Base-by-base conservation (phyloP, 2,888 invertebrate genomes). In the Trilocha varians region DNA sequence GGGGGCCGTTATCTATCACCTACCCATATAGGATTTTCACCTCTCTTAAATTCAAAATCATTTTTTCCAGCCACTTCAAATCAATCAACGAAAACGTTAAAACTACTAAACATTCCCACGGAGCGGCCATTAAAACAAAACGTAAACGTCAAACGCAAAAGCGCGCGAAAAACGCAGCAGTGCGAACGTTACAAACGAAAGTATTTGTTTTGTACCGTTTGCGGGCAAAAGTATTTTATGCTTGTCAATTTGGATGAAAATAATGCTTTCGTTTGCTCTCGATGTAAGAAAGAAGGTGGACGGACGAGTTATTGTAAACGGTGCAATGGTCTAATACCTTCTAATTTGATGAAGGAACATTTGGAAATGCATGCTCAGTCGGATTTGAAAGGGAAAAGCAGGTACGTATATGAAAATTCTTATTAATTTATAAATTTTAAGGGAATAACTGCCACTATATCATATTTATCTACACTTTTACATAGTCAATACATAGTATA, bases 241-340 rank as follows among this genome's bases (percentile, higher is more conserved):
- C 47, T 71, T 3, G 39, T 67, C 0, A 41, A 58, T 0, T 49
- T 50, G 0, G 57, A 55, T 1, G 48, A 50, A 0, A 43, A 41
- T 32, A 63, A 68, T 16, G 44, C 52, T 0, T 73, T 72, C 35
- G 42, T 67, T 0, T 74, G 74, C 37, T 70, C 71, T 0, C 59
- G 73, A 1, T 74, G 74, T 39, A 73, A 71, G 45, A 69, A 68
- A 38, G 57, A 60, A 2, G 45, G 49, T 0, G 55, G 56, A 0
- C 33, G 46, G 1, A 50, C 44, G 2, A 50, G 40, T 2, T 34
- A 46, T 1, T 62, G 57, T 14, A 59, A 44, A 34, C 62, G 53
- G 25, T 61, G 59, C 13, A 62, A 59, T 9, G 18, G 58, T 0
- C 42, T 40, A 2, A 45, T 62, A 47, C 57, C 62, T 0, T n/a